A percentile compares a stretch with the other conserved stretches of the same genome.
phyloP scores from a whole-genome alignment of 2,797 vertebrate genomes.

The Pseudotriccus pelzelni region DNA sequence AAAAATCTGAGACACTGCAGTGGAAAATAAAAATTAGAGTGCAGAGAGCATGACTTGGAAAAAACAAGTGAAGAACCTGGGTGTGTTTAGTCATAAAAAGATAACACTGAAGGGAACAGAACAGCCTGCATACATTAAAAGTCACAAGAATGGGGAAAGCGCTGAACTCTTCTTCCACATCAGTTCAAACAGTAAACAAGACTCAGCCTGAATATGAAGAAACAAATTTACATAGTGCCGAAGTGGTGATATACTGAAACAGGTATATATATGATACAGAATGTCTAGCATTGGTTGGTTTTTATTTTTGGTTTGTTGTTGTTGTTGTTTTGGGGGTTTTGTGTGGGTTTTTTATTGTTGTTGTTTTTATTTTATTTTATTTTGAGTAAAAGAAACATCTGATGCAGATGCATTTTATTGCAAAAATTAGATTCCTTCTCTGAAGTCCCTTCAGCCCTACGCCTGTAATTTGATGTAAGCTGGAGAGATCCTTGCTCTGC shows the following conservation, averaged over 20 bases:
- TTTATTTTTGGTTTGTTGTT: too few relatives aligned
- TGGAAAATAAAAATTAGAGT: neutral
- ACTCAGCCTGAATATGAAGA: neutral
- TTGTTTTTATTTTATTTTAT: neutral
- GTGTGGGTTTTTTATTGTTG: too few relatives aligned
- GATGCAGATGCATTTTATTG: neutral
- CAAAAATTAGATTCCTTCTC: neutral
- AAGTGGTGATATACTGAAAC: neutral
- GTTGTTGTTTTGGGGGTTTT: neutral
- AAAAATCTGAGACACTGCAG: neutral
- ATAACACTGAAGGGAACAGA: neutral
- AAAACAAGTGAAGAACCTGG: neutral
- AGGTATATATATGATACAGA: neutral
- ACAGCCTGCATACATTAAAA: neutral
- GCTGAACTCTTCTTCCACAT: neutral
- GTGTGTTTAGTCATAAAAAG: constrained; percentile 16
- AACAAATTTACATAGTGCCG: neutral
- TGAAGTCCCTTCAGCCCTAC: neutral
- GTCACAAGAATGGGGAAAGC: neutral
- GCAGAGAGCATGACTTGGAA: neutral
- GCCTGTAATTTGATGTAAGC: neutral
- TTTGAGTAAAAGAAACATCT: neutral
- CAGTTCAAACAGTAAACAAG: neutral
- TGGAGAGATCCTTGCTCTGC: neutral
- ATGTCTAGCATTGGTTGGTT: neutral